Evolutionary conservation across 1,140 invertebrate species (phyloP), one percentile per base, ranked within the genome.

Genomic region (Heliothis subflexa): DNA sequence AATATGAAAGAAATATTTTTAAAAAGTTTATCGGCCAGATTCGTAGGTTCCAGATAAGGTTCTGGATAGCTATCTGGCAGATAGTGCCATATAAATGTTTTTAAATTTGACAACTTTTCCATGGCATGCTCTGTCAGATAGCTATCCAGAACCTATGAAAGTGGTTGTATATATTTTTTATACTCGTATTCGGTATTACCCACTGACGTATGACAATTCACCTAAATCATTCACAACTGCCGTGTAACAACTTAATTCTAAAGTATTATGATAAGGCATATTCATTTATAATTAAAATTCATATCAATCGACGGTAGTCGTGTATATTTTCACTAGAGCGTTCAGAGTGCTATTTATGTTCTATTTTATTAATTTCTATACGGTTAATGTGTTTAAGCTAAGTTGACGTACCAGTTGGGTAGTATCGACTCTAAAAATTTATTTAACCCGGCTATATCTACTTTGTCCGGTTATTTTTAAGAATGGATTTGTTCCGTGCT

Each of bases 201-300:
- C 62, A 40, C 2, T 16, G 9, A 45, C n/a, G 47, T 21, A 70
- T 50, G 10, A 40, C n/a, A 33, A 45, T 59, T 49, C 33, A 49
- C 57, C 16, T 57, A 49, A 61, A 61, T 28, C 33, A 25, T 61
- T 70, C 62, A 75, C 70, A 68, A 76, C 45, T 70, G 64, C 70
- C 57, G 62, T 79, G 61, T 76, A 68, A 83, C 78, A 81, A 83
- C 78, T 82, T 83, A 83, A 64, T 2, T 11, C 78, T 85, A 82
- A 85, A 84, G 55, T 81, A 70, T 79, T 45, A 79, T 81, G 52
- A 75, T 83, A 85, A 86, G 82, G 82, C 82, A 82, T 82, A 78
- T 82, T 82, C 62, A 73, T 72, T 75, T 79, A 81, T 72, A 59
- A 68, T 78, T 25, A 59, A 61, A 74, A 50, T 74, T 55, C 45